These are phyloP conservation scores for Acleris laterana DNA, from an alignment of 2,888 invertebrate species.

Conservation along the genomic window DNA sequence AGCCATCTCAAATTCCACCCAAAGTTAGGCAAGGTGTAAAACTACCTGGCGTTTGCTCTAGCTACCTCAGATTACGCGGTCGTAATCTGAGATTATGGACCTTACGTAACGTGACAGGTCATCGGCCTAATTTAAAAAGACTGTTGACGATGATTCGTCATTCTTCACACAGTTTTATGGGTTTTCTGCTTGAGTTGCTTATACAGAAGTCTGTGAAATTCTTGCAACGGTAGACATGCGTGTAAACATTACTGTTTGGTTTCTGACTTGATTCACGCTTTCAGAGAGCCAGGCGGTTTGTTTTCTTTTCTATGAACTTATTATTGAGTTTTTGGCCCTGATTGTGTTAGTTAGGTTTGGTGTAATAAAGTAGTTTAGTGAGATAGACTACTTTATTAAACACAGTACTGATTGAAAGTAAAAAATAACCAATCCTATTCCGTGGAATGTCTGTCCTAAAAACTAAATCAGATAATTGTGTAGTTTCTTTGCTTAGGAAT, in stretches of 20 bases:
- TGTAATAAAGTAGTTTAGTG: no score
- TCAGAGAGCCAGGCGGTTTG: background rate
- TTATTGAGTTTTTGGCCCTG: no score
- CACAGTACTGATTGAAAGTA: no score
- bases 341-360: no score
- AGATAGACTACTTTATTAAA: no score
- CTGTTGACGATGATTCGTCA: slow-evolving; percentile 46
- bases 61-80: slow-evolving; percentile 34
- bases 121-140: slow-evolving; percentile 65
- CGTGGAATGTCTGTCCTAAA: no score
- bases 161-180: slow-evolving; percentile 42
- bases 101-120: slow-evolving; percentile 65
- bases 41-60: slow-evolving; percentile 29
- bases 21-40: slow-evolving; percentile 26
- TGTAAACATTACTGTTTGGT: background rate
- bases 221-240: background rate
- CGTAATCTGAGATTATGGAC: slow-evolving; percentile 54
- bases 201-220: slow-evolving; percentile 5
- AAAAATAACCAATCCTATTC: no score
- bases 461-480: no score
- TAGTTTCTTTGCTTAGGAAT: no score
- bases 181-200: slow-evolving; percentile 16
- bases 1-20: slow-evolving; percentile 22
- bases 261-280: background rate
- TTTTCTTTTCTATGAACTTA: no score